A percentile compares a stretch with the other conserved stretches of the same genome.
These are phyloP conservation scores for Pseudobourletiella spinata DNA, from an alignment of 1,140 invertebrate species.

Conservation along the genomic window DNA sequence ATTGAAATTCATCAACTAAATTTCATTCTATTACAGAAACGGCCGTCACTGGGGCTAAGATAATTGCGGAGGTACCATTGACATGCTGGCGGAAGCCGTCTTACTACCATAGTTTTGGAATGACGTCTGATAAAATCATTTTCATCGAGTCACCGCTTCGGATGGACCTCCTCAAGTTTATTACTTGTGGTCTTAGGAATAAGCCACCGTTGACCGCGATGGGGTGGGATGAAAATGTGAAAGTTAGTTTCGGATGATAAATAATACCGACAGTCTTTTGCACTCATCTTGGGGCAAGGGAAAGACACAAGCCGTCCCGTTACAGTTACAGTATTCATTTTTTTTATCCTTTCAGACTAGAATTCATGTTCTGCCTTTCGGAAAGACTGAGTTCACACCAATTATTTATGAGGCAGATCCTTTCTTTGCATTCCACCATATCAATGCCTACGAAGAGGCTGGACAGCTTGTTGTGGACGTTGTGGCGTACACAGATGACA, in stretches of 20 bases:
- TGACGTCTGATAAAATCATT: constrained; percentile 47
- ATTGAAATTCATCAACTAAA: too few relatives aligned
- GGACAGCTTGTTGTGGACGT: constrained; percentile 39
- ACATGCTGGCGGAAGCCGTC: constrained; percentile 40
- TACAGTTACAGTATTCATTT: not conserved
- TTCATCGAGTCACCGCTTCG: constrained; percentile 46
- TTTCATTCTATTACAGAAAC: too few relatives aligned
- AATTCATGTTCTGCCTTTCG: not conserved
- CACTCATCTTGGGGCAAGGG: too few relatives aligned
- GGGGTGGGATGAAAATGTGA: too few relatives aligned
- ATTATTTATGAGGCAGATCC: not conserved
- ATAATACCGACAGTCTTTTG: too few relatives aligned
- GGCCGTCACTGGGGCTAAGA: constrained; percentile 35
- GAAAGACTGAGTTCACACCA: not conserved
- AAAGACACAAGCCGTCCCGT: too few relatives aligned
- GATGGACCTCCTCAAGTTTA: constrained; percentile 41
- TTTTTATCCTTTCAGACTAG: not conserved
- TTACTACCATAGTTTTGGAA: constrained; percentile 51
- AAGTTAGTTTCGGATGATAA: too few relatives aligned
- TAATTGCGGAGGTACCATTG: constrained; percentile 40
- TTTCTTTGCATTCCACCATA: constrained; percentile 42
- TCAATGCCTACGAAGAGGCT: constrained; percentile 50
- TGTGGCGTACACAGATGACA: constrained; percentile 31
- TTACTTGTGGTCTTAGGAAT: constrained; percentile 32
- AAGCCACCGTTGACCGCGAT: too few relatives aligned